Conservation (phyloP, 2,797 vertebrate genomes). For the Hydrophis major region DNA sequence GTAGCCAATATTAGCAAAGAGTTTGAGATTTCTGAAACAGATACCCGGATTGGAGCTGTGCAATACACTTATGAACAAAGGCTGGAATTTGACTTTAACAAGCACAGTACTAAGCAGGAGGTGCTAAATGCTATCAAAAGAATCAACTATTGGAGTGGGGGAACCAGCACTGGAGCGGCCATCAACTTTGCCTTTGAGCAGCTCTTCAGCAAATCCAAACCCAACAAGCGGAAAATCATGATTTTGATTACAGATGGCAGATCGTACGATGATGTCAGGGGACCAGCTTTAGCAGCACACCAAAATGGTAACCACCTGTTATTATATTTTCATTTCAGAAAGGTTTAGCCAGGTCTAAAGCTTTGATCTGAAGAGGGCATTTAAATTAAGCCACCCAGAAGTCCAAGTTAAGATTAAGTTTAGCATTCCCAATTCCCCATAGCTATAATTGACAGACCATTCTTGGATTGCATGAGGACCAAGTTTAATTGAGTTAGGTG, state of each 20-base stretch:
- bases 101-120: conserved; percentile 84
- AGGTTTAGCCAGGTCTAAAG: too few relatives aligned
- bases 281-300: conserved; percentile 85
- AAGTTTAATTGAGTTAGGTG: neutral
- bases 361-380: neutral
- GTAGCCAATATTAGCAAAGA: conserved; percentile 92
- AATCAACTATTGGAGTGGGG: conserved; percentile 96
- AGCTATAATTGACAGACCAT: neutral
- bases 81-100: conserved; percentile 90
- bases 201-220: conserved; percentile 95
- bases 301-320: conserved; percentile 77
- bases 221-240: conserved; percentile 97
- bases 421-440: neutral
- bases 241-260: conserved; percentile 95
- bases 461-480: neutral
- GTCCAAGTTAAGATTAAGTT: neutral
- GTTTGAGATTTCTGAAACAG: conserved; percentile 96
- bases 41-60: conserved; percentile 89
- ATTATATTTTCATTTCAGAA: neutral
- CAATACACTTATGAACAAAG: conserved; percentile 98
- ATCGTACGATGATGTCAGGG: conserved; percentile 90
- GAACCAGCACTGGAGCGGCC: conserved; percentile 95
- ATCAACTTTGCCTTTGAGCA: conserved; percentile 89
- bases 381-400: neutral
- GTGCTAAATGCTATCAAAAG: conserved; percentile 88